A percentile compares a stretch with the other conserved stretches of the same genome.
These are phyloP conservation scores for Monodelphis domestica DNA, from an alignment of 2,797 vertebrate genomes.

Conservation along the genomic window DNA sequence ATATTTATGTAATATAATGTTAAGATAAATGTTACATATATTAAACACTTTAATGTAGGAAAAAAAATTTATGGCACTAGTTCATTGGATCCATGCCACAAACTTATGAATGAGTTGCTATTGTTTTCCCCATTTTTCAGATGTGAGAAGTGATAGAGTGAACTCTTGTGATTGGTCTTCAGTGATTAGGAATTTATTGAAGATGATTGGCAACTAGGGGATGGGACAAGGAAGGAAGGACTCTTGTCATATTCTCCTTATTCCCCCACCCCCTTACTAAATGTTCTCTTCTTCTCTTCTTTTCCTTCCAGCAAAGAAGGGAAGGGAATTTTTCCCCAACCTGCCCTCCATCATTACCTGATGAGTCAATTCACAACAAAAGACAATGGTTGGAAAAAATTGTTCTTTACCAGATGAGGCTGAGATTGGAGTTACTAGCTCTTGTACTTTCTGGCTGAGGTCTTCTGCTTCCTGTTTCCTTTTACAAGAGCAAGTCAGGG, in stretches of 20 bases:
- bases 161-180: neutral
- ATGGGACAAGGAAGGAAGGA: neutral
- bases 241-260: neutral
- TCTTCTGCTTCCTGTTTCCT: neutral
- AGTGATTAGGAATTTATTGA: neutral
- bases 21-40: neutral
- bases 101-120: neutral
- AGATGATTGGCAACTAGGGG: neutral
- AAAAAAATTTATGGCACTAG: neutral
- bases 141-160: neutral
- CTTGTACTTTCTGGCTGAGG: neutral
- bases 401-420: neutral
- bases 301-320: neutral
- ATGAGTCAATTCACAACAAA: neutral
- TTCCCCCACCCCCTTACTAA: neutral
- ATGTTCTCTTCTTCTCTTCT: neutral
- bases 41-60: neutral
- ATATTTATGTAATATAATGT: neutral
- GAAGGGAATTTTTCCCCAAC: neutral
- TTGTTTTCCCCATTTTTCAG: neutral
- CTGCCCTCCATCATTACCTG: neutral
- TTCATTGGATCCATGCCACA: neutral
- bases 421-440: neutral
- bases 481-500: neutral
- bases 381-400: neutral